phyloP scores from a whole-genome alignment of 2,113 vertebrate species.

The Lophotis ruficrista region DNA sequence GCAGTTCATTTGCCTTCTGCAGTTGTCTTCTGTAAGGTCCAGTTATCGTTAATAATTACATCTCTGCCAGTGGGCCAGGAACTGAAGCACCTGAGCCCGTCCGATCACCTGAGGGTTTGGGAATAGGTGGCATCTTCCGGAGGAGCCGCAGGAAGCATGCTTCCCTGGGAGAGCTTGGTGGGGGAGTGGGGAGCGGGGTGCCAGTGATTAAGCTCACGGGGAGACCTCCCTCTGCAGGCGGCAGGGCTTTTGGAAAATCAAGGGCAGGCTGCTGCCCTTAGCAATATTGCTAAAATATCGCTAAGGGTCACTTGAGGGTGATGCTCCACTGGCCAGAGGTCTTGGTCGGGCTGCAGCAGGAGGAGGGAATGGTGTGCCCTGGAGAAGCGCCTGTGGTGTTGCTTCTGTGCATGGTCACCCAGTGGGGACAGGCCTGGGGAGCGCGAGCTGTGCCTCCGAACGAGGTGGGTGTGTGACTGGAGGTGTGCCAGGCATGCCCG shows the following conservation, averaged over 20 bases:
- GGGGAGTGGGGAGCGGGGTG: not conserved
- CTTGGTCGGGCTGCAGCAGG: accelerated
- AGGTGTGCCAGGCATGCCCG: not conserved
- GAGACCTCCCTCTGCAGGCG: not conserved
- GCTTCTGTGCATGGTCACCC: not conserved
- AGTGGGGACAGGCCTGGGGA: not conserved
- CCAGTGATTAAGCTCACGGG: not conserved
- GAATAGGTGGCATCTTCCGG: not conserved
- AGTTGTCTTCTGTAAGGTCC: not conserved
- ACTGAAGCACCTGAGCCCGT: not conserved
- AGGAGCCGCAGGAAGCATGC: not conserved
- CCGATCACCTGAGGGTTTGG: not conserved
- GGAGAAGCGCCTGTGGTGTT: not conserved
- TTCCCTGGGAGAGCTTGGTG: accelerated
- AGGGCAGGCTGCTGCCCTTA: not conserved
- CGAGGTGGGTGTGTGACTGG: accelerated
- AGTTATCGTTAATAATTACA: not conserved
- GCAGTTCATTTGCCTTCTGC: not conserved
- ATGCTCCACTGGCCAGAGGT: accelerated
- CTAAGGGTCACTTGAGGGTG: not conserved
- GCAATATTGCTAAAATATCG: not conserved
- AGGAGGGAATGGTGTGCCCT: not conserved
- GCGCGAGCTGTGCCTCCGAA: accelerated
- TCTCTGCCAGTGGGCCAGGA: not conserved
- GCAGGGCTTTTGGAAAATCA: not conserved